A percentile compares a stretch with the other conserved stretches of the same genome.
Conservation (phyloP, 2,888 invertebrate species). For the Phortica okadai region DNA sequence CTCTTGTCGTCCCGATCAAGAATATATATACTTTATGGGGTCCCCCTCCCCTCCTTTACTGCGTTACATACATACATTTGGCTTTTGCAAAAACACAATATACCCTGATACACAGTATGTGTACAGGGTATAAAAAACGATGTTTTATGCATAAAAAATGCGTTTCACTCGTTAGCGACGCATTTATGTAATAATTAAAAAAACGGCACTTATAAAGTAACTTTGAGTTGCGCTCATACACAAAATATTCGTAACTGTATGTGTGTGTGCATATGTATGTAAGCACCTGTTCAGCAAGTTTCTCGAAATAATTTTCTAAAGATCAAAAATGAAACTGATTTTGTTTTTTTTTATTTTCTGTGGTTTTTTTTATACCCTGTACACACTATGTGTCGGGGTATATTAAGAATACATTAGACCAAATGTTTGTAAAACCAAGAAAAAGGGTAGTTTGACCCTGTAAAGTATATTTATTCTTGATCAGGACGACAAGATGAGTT, state of each 20-base stretch:
- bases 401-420: not conserved
- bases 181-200: constrained; percentile 11
- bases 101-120: too few species aligned
- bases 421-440: not conserved
- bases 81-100: too few species aligned
- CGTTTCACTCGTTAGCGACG: not conserved
- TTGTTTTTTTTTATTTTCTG: not conserved
- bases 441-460: too few species aligned
- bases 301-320: constrained; percentile 31
- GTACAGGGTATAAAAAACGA: not conserved
- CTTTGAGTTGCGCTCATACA: not conserved
- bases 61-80: too few species aligned
- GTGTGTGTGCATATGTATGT: not conserved
- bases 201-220: not conserved
- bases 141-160: constrained; percentile 8
- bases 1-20: too few species aligned
- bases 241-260: not conserved
- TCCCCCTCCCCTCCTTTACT: too few species aligned
- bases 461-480: too few species aligned
- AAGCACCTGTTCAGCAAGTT: constrained; percentile 33
- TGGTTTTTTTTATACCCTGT: not conserved
- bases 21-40: too few species aligned
- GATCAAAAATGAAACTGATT: constrained; percentile 16
- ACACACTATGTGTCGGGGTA: too few species aligned
- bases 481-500: too few species aligned